A percentile compares a stretch with the other conserved stretches of the same genome.
Conservation (phyloP, 2,113 vertebrate species). For the Microcebus griseorufus region DNA sequence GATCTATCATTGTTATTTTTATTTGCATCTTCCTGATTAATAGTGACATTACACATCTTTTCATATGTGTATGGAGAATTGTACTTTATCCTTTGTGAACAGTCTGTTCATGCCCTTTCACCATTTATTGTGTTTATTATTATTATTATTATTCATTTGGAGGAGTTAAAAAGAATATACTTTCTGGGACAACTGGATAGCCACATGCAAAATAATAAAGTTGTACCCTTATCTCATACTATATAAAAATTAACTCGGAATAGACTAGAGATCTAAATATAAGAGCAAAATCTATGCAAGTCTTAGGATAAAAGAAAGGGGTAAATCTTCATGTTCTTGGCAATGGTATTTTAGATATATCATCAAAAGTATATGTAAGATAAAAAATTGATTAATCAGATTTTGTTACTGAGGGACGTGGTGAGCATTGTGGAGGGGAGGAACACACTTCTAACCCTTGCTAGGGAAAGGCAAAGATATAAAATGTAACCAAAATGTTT, state of each 20-base stretch:
- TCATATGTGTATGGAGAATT: neutral
- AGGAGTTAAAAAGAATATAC: neutral
- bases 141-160: neutral
- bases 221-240: neutral
- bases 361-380: neutral
- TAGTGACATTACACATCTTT: neutral
- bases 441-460: too few relatives aligned
- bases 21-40: neutral
- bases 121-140: neutral
- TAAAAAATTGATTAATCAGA: neutral
- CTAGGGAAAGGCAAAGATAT: too few relatives aligned
- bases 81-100: neutral
- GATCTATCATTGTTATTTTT: neutral
- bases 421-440: too few relatives aligned
- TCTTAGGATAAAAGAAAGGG: neutral
- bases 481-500: too few relatives aligned
- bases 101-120: neutral
- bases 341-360: neutral
- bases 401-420: neutral
- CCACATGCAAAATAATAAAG: neutral
- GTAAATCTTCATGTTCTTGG: neutral
- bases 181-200: neutral
- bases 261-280: neutral
- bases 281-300: neutral
- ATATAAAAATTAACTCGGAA: neutral